Evolutionary conservation across 2,797 vertebrate genomes (phyloP).

Genomic region (Phylloscopus collybita): DNA sequence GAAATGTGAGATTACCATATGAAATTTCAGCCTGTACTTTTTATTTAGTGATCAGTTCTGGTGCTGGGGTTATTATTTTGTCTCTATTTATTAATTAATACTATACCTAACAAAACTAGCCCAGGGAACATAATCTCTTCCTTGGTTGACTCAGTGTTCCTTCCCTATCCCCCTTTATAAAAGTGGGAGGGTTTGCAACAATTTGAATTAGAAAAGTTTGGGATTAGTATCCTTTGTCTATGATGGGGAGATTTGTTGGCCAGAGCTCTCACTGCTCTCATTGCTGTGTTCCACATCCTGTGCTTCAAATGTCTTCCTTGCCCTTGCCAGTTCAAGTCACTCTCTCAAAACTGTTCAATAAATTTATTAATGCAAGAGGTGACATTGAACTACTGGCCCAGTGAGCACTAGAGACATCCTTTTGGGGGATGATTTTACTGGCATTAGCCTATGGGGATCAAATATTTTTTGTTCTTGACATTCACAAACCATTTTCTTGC

Average conservation of each 20-base stretch:
- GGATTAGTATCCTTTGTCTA: background rate
- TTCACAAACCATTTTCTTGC: background rate
- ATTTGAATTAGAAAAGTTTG: background rate
- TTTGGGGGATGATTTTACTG: background rate
- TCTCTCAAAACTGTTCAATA: background rate
- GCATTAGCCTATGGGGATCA: background rate
- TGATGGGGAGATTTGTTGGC: background rate
- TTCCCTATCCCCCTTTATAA: background rate
- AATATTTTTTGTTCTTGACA: background rate
- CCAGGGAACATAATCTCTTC: background rate
- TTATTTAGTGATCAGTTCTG: background rate
- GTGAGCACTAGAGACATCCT: background rate
- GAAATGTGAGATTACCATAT: background rate
- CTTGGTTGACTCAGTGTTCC: background rate
- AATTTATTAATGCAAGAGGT: background rate
- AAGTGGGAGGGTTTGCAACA: background rate
- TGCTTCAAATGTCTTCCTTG: background rate
- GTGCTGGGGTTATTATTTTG: background rate
- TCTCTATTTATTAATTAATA: constrained; percentile 24
- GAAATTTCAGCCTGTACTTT: background rate
- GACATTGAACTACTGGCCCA: background rate
- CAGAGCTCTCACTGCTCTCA: background rate
- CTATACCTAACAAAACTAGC: background rate
- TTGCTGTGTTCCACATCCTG: fast-evolving
- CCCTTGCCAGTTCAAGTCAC: background rate